Base-by-base conservation (phyloP, 2,113 vertebrate genomes). In the Elaphurus davidianus region DNA sequence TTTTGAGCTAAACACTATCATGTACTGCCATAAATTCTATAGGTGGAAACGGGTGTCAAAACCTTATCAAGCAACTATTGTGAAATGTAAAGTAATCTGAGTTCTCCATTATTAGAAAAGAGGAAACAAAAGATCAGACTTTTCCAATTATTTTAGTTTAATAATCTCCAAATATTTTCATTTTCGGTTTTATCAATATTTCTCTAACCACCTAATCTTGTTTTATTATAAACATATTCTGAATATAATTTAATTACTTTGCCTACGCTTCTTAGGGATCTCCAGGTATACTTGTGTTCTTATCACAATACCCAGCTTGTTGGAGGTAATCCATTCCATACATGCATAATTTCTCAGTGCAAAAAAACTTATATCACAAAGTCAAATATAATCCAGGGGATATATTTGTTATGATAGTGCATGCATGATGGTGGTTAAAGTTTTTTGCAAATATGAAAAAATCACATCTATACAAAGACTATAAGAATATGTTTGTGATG, bases 31-130 rank as follows among this genome's bases (percentile, higher is more conserved):
- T 50, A 40, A 85, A 25, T 83, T 88, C 55, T 86, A 5, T 40
- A 94, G 47, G 45, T 55, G 82, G 71, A 83, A 90, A 59, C 11
- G 17, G 1, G 10, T 87, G 54, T 88, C 21, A 64, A 94, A 95
- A 83, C 43, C 50, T 94, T 94, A 17, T 23, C 12, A 94, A 89
- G 59, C 47, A 76, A 71, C 33, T 86, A 36, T 5, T 84, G 23
- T n/a, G 54, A 94, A 95, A 82, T 59, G n/a, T 14, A 55, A 15
- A 85, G 2, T 71, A 96, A 74, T 95, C 17, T 91, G 55, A 97
- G 40, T 76, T 40, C 21, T 96, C 25, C 33, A 1, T 84, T 43
- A 67, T 59, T 67, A 91, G 57, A 52, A 54, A 81, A 85, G n/a
- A 74, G 23, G 21, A 94, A 78, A 91, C 40, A 23, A 17, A 83